Base-by-base conservation (phyloP, 1,140 invertebrate genomes). In the Papilio aristodemus region DNA sequence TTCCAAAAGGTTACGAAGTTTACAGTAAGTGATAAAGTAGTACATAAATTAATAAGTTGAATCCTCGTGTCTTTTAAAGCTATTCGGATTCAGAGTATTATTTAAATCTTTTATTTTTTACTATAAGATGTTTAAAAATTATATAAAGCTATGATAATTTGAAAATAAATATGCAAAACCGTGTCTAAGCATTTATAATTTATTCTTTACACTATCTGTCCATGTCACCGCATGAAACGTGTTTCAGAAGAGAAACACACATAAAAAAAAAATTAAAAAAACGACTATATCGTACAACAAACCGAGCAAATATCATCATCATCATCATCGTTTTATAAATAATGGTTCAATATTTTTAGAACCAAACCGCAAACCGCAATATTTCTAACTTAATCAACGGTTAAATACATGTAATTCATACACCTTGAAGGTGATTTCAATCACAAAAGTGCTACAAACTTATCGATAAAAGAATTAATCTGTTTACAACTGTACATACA, bases 361-460 rank as follows among this genome's bases (percentile, higher is more conserved):
- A 38, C 6, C 17, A 37, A 60, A 60, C 58, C 58, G 58, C 58
- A 60, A 58, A 60, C 58, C 58, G 58, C 58, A 60, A 60, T 60
- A 37, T 60, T 19, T 60, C 58, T 60, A 4, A 36, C 58, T 19
- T 17, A 62, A 36, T 62, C 27, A 1, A 36, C 17, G 10, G 10
- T 62, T 19, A 22, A 62, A 62, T 54, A 38, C 9, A 14, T 38
- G 25, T 14, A 50, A 39, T 13, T 13, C 9, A 9, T 50, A 32
- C 10, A 50, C n/a, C 1, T 5, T 17, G 6, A 50, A 50, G 46
- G 9, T 22, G 19, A 50, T 11, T 50, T 10, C 19, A 54, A 54
- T 54, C 17, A 22, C 0, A 25, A 54, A 25, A 22, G 27, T 32
- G 27, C 27, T 22, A 6, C 17, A 10, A 22, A 50, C 17, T 22